phyloP scores from a whole-genome alignment of 2,797 vertebrate genomes.

The Heterohyrax brucei region DNA sequence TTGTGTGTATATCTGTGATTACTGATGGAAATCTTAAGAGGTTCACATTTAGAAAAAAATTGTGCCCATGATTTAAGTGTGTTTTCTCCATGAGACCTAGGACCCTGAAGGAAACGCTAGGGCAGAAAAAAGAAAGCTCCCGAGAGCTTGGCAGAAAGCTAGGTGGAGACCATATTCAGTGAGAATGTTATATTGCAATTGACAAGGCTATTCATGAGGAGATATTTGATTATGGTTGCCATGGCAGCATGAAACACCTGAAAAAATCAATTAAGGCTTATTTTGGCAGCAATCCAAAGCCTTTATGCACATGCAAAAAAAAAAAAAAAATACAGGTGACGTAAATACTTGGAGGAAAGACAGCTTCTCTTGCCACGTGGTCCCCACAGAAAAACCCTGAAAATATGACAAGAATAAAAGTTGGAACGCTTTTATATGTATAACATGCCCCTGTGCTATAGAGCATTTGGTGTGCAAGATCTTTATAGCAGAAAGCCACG shows the following conservation, averaged over 20 bases:
- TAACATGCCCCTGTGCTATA: constrained; percentile 44
- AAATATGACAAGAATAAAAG: constrained; percentile 73
- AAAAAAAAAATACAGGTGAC: constrained; percentile 70
- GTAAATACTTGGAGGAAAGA: constrained; percentile 81
- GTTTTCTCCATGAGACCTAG: constrained; percentile 71
- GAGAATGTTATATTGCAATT: constrained; percentile 84
- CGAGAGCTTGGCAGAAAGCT: constrained; percentile 81
- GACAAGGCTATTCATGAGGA: constrained; percentile 87
- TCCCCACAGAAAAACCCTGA: not conserved
- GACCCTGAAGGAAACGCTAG: constrained; percentile 82
- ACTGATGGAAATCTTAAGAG: constrained; percentile 80
- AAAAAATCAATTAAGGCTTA: constrained; percentile 89
- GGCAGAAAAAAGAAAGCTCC: constrained; percentile 84
- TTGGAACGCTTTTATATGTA: constrained; percentile 63
- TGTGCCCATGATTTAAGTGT: constrained; percentile 70
- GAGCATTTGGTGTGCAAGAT: constrained; percentile 62
- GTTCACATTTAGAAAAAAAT: constrained; percentile 75
- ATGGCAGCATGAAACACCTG: constrained; percentile 90
- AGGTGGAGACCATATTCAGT: constrained; percentile 81
- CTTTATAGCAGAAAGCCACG: constrained; percentile 5
- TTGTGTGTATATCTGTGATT: constrained; percentile 72
- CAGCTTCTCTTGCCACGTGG: constrained; percentile 42
- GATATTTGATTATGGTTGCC: constrained; percentile 89
- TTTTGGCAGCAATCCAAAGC: constrained; percentile 79
- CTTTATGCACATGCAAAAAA: constrained; percentile 81